These are phyloP conservation scores for Danio albolineatus DNA, from an alignment of 2,797 vertebrate species.

Conservation along the genomic window DNA sequence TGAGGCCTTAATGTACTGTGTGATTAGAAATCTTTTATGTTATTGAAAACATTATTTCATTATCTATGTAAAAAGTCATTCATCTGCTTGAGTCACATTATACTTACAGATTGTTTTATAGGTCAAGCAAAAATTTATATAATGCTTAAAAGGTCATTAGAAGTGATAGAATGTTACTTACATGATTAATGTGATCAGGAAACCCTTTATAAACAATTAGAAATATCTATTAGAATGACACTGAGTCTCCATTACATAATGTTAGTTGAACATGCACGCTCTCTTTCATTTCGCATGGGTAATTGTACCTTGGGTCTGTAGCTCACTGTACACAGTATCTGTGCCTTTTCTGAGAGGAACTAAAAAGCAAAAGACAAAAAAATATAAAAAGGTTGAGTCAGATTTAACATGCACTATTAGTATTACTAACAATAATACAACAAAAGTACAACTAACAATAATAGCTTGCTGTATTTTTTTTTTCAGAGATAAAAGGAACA, in stretches of 20 bases:
- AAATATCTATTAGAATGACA: neutral
- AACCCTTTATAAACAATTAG: slow-evolving; percentile 35
- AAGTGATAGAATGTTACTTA: slow-evolving; percentile 34
- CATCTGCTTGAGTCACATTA: too few relatives aligned
- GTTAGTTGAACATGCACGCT: neutral
- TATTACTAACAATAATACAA: too few relatives aligned
- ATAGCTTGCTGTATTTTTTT: neutral
- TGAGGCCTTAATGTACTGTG: too few relatives aligned
- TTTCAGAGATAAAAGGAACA: slow-evolving; percentile 37
- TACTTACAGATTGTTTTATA: neutral
- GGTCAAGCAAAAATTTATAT: neutral
- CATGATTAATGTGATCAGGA: slow-evolving; percentile 17
- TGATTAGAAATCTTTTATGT: too few relatives aligned
- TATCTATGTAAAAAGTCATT: too few relatives aligned
- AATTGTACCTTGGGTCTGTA: slow-evolving; percentile 85
- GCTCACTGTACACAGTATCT: slow-evolving; percentile 95
- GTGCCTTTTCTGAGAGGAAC: slow-evolving; percentile 86
- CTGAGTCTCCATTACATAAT: neutral
- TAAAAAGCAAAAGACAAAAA: slow-evolving; percentile 71
- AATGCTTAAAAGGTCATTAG: neutral
- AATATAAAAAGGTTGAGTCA: slow-evolving; percentile 6
- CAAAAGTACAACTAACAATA: neutral
- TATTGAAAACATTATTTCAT: too few relatives aligned
- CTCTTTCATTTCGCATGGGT: neutral
- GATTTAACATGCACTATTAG: neutral